Evolutionary conservation across 2,113 vertebrate genomes (phyloP).

Genomic region (Mohoua ochrocephala): DNA sequence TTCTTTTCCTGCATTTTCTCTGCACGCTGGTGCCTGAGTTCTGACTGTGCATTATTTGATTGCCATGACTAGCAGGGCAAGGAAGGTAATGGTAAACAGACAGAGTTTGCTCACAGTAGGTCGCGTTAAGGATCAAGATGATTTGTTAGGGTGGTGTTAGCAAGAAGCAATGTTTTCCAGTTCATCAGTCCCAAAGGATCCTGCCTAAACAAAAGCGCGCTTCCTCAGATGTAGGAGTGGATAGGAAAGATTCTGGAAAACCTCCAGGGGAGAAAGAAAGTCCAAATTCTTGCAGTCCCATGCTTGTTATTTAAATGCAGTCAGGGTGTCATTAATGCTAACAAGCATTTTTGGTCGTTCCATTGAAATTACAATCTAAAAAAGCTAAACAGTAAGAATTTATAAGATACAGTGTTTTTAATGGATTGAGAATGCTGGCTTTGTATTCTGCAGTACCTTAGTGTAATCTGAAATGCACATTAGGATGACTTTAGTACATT

Average conservation of each 20-base stretch:
- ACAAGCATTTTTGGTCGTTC: background rate
- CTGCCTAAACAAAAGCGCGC: background rate
- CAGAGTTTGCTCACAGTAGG: background rate
- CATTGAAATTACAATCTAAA: background rate
- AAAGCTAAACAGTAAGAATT: background rate
- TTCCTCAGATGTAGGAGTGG: background rate
- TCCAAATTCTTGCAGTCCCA: background rate
- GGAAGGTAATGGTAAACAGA: background rate
- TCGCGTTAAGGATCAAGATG: background rate
- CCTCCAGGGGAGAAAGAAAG: background rate
- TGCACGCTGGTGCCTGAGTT: background rate
- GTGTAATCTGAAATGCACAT: background rate
- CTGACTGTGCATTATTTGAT: background rate
- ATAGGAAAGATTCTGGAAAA: background rate
- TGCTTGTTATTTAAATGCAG: background rate
- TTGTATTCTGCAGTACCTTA: background rate
- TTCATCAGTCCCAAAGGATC: background rate
- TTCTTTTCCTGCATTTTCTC: background rate
- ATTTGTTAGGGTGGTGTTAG: slow-evolving; percentile 1
- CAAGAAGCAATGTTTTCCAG: background rate
- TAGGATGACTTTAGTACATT: background rate
- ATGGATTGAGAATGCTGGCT: background rate
- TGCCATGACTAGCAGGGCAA: background rate
- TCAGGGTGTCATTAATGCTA: background rate
- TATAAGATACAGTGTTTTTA: background rate